Evolutionary conservation across 2,888 invertebrate genomes (phyloP), one percentile per base, ranked within the genome.

Genomic region (Nasonia oneida): DNA sequence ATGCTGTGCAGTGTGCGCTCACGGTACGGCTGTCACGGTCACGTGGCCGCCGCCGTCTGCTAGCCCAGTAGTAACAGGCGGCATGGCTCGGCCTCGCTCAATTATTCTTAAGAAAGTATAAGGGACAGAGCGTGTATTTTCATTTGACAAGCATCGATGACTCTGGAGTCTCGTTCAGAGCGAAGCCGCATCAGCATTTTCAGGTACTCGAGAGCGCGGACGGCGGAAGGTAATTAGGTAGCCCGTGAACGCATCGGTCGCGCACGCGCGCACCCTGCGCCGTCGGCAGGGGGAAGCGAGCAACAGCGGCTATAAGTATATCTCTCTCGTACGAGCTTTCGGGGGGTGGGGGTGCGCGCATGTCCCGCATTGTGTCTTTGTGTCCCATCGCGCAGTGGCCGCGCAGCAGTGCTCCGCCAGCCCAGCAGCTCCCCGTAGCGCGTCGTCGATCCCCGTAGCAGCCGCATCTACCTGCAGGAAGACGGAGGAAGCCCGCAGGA

Each of bases 41-140:
- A 71, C 71, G 71, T 71, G 71, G 47, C 47, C 47, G 57, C n/a
- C n/a, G 57, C 57, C n/a, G 53, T 18, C 53, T 53, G 53, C 53
- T 53, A 18, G 53, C 18, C 53, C 15, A 53, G 53, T 53, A 53
- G 53, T 53, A 53, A 73, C 42, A 73, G 47, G 1, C 73, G 23
- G 71, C 39, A 61, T 61, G 23, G 23, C 4, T 42, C 23, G 5
- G 42, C 73, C 39, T 71, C 57, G 57, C 57, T n/a, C 1, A 57
- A 23, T 23, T 23, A 23, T 23, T 23, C 23, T 23, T 23, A 23
- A 23, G 1, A 23, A 29, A 29, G 29, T 23, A 23, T 29, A 29
- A 29, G 29, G 29, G 29, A 29, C 29, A 29, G 29, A 29, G 29
- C 29, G 29, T 29, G 29, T 29, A 29, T 29, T 29, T 29, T 29